A percentile compares a stretch with the other conserved stretches of the same genome.
Evolutionary conservation across 1,140 invertebrate genomes (phyloP).

Genomic region (Stegodyphus dumicola): DNA sequence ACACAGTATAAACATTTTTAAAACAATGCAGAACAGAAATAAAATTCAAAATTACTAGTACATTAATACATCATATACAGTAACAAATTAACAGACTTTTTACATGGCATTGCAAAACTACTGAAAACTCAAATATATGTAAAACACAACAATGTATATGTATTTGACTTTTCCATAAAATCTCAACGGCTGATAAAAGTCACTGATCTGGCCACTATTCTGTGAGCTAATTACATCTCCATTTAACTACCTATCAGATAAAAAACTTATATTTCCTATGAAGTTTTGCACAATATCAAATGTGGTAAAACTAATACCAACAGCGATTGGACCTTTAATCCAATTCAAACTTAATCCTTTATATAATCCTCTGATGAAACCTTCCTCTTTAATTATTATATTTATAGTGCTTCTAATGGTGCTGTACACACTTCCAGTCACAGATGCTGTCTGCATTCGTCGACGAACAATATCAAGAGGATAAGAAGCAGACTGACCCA

Average conservation of each 20-base stretch:
- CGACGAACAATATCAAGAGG: constrained; percentile 92
- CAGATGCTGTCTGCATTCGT: constrained; percentile 82
- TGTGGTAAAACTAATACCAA: constrained; percentile 97
- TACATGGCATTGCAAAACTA: no score
- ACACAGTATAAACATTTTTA: no score
- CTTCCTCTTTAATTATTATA: constrained; percentile 78
- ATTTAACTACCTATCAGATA: background rate
- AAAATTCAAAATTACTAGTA: no score
- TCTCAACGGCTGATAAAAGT: no score
- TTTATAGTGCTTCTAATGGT: constrained; percentile 63
- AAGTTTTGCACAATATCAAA: constrained; percentile 85
- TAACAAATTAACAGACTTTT: no score
- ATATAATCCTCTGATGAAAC: constrained; percentile 89
- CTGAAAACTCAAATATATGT: no score
- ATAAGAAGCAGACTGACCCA: constrained; percentile 96
- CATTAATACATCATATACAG: no score
- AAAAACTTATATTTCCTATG: constrained; percentile 65
- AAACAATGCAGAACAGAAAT: no score
- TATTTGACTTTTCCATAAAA: no score
- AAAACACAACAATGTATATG: no score
- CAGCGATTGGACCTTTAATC: constrained; percentile 98
- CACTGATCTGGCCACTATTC: no score
- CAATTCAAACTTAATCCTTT: constrained; percentile 99
- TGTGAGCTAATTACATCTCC: background rate
- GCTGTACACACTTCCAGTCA: constrained; percentile 68